Conservation (phyloP, 1,140 invertebrate genomes). For the Drosophila kanapiae region DNA sequence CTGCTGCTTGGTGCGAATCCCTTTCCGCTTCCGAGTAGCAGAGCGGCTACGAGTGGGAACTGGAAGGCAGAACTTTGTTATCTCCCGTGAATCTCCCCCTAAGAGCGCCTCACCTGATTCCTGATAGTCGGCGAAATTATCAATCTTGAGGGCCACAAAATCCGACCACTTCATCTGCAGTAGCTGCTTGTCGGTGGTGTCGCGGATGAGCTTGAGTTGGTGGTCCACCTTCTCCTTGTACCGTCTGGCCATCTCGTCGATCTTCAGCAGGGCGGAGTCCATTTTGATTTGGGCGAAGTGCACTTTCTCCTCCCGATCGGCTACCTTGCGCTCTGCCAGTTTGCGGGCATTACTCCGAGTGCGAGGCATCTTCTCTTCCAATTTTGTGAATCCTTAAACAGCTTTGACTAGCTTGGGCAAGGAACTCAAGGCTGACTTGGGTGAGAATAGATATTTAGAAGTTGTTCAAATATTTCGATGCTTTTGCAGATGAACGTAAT, state of each 20-base stretch:
- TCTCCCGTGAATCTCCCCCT: no score
- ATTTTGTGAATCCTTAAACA: not conserved
- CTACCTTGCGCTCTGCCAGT: constrained; percentile 33
- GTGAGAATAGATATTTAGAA: not conserved
- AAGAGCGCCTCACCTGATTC: no score
- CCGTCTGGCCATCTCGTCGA: constrained; percentile 46
- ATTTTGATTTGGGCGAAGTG: constrained; percentile 49
- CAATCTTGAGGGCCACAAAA: constrained; percentile 23
- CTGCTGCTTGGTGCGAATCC: no score
- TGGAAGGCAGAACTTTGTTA: no score
- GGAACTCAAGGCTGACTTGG: not conserved
- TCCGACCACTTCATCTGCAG: constrained; percentile 54
- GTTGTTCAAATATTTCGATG: not conserved
- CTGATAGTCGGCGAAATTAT: constrained; percentile 20
- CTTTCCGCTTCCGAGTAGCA: no score
- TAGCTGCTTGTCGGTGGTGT: constrained; percentile 32
- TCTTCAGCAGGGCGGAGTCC: constrained; percentile 35
- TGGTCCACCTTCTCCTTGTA: constrained; percentile 39
- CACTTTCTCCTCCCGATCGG: constrained; percentile 50
- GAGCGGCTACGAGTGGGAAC: no score
- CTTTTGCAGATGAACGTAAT: not conserved
- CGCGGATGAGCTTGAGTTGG: constrained; percentile 36
- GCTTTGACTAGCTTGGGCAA: no score
- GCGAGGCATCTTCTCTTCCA: constrained; percentile 52
- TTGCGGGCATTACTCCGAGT: constrained; percentile 42